phyloP scores from a whole-genome alignment of 2,888 invertebrate species.

The Caenorhabditis drosophilae region DNA sequence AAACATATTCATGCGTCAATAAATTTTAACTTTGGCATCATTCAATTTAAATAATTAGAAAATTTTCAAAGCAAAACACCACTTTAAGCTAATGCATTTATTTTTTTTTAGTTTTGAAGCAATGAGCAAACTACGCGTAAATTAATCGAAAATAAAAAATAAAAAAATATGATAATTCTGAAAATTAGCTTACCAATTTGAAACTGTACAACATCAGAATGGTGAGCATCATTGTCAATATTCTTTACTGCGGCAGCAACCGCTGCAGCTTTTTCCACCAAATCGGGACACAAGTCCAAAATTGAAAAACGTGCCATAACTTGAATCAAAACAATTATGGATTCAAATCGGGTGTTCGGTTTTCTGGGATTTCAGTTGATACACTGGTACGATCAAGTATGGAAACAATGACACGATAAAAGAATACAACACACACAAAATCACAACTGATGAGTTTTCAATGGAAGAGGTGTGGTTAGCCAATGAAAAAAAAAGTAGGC shows the following conservation, averaged over 20 bases:
- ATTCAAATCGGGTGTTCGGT: neutral
- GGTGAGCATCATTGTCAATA: too few relatives aligned
- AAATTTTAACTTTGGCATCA: too few relatives aligned
- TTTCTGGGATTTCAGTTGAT: slow-evolving; percentile 13
- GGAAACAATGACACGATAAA: slow-evolving; percentile 32
- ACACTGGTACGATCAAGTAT: slow-evolving; percentile 33
- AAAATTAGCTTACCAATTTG: slow-evolving; percentile 11
- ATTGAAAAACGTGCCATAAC: slow-evolving; percentile 50
- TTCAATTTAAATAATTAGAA: too few relatives aligned
- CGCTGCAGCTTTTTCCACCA: slow-evolving; percentile 8
- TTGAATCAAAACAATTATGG: neutral
- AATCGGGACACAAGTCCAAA: slow-evolving; percentile 50
- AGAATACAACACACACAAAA: too few relatives aligned
- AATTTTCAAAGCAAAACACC: too few relatives aligned
- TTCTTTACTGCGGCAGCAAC: neutral
- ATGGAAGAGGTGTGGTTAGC: neutral
- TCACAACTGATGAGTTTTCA: neutral
- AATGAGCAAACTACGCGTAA: neutral
- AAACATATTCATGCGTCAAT: too few relatives aligned
- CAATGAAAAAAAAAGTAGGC: neutral
- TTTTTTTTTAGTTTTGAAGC: neutral
- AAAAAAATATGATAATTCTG: neutral
- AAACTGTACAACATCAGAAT: too few relatives aligned
- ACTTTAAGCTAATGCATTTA: too few relatives aligned
- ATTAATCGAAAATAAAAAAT: neutral